Conservation (phyloP, 2,888 invertebrate genomes). For the Netelia virgata region DNA sequence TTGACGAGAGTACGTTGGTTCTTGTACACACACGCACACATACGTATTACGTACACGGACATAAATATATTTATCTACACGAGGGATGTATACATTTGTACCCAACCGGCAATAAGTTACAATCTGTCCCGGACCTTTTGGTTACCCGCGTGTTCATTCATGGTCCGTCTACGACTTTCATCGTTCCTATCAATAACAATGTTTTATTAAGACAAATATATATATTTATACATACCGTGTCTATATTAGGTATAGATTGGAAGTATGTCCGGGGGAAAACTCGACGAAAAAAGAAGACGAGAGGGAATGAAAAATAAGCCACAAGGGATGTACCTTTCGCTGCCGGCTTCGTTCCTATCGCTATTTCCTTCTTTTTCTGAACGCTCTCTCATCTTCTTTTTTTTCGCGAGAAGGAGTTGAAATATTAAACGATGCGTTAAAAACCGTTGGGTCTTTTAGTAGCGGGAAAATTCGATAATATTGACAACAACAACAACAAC, state of each 20-base stretch:
- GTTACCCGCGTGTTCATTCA: conserved; percentile 22
- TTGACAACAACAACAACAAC: conserved; percentile 1
- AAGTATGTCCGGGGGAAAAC: conserved; percentile 1
- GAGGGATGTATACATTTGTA: neutral
- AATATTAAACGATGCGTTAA: conserved; percentile 39
- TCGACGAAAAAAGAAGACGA: conserved; percentile 19
- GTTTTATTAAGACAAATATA: conserved; percentile 31
- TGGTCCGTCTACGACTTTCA: conserved; percentile 36
- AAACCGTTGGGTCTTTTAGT: neutral
- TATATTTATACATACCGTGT: neutral
- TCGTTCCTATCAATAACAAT: conserved; percentile 57
- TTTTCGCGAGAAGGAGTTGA: conserved; percentile 14
- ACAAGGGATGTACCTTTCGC: conserved; percentile 46
- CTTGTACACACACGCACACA: neutral
- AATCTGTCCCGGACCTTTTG: conserved; percentile 59
- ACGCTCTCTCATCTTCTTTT: neutral
- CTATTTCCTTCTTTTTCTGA: neutral
- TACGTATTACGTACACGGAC: conserved; percentile 3
- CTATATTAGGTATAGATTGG: neutral
- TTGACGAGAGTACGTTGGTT: conserved; percentile 23
- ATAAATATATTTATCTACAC: neutral
- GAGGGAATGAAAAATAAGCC: conserved; percentile 12
- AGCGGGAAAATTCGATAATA: neutral
- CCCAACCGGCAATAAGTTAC: conserved; percentile 61
- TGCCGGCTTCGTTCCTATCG: conserved; percentile 13